Conservation (phyloP, 2,113 vertebrate genomes). For the Mirza zaza region DNA sequence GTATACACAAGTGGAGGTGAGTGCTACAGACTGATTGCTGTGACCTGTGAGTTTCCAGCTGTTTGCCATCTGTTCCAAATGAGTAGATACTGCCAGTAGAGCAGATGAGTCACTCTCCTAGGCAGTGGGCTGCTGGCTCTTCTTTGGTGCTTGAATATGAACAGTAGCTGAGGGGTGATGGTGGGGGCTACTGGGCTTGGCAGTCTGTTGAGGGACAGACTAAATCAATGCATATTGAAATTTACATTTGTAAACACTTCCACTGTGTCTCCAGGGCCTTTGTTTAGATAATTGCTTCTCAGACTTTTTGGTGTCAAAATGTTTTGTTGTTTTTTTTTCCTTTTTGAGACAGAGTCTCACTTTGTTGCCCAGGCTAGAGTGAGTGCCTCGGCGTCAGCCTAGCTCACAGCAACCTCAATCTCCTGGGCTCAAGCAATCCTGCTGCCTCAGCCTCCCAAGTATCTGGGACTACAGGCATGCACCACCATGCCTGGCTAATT, state of each 20-base stretch:
- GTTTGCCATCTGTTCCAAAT: fast-evolving
- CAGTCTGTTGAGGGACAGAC: not conserved
- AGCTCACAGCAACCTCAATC: no score
- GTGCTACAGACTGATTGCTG: not conserved
- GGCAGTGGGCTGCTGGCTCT: not conserved
- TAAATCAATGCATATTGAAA: not conserved
- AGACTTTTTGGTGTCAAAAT: not conserved
- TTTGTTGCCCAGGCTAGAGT: no score
- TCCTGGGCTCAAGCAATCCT: no score
- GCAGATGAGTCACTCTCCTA: fast-evolving
- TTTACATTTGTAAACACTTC: fast-evolving
- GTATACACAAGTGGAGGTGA: conserved; percentile 98
- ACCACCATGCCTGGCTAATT: no score
- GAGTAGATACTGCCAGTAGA: fast-evolving
- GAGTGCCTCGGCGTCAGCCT: no score
- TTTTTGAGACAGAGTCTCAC: no score
- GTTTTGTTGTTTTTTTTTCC: no score
- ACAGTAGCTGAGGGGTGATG: not conserved
- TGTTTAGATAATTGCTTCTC: not conserved
- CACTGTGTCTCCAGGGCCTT: not conserved
- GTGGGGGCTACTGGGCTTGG: not conserved
- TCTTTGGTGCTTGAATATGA: not conserved
- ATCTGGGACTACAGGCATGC: no score
- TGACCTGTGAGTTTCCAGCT: not conserved
- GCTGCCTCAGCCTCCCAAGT: no score